phyloP scores from a whole-genome alignment of 2,113 vertebrate genomes.

The Morone saxatilis region DNA sequence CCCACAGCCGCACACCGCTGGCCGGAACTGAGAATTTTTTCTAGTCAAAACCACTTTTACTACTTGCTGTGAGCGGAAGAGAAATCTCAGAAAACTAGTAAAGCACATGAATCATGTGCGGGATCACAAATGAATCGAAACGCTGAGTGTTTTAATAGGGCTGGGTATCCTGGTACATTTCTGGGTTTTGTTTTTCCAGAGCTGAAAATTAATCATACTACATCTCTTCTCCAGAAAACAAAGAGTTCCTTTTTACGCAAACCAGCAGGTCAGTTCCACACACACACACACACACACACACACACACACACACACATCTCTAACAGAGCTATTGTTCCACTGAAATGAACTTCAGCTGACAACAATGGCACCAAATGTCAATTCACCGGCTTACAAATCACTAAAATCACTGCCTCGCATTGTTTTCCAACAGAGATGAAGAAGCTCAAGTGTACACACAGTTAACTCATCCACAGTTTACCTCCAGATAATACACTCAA shows the following conservation, averaged over 20 bases:
- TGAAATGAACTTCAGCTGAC: conserved; percentile 55
- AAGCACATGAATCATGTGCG: conserved; percentile 27
- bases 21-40: conserved; percentile 39
- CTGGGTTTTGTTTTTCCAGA: conserved; percentile 56
- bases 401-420: conserved; percentile 63
- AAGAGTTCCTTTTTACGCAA: conserved; percentile 45
- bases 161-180: conserved; percentile 38
- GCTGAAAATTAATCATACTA: conserved; percentile 39
- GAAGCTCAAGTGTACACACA: conserved; percentile 59
- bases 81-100: not conserved
- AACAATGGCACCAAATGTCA: conserved; percentile 58
- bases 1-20: conserved; percentile 42
- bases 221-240: conserved; percentile 52
- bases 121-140: conserved; percentile 30
- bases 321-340: conserved; percentile 64
- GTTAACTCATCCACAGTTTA: conserved; percentile 54
- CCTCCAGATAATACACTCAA: conserved; percentile 66
- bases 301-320: conserved; percentile 35
- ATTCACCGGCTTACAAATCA: conserved; percentile 59
- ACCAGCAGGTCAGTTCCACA: conserved; percentile 49
- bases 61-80: not conserved
- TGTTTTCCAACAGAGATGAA: conserved; percentile 69
- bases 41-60: conserved; percentile 32
- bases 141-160: conserved; percentile 27
- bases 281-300: conserved; percentile 30